Conservation (phyloP, 2,888 invertebrate species). For the Vandiemenella viatica region DNA sequence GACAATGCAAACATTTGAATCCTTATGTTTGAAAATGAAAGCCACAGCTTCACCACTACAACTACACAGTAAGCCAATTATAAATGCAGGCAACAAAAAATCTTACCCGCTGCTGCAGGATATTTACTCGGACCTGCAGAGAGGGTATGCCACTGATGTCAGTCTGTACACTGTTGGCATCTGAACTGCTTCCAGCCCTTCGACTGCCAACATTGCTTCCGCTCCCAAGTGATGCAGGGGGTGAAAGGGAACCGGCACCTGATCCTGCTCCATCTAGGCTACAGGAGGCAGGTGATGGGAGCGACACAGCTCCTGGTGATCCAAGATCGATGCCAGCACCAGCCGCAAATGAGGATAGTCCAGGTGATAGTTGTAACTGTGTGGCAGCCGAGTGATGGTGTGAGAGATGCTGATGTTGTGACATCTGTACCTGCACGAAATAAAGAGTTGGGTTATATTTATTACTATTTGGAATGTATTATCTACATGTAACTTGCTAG, state of each 20-base stretch:
- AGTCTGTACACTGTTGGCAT: too few relatives aligned
- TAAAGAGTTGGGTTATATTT: too few relatives aligned
- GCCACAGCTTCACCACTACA: too few relatives aligned
- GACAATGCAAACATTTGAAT: neutral
- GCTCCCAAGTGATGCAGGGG: slow-evolving; percentile 40
- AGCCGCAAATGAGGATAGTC: slow-evolving; percentile 21
- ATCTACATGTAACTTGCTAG: too few relatives aligned
- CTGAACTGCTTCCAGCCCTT: slow-evolving; percentile 28
- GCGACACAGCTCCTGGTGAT: slow-evolving; percentile 61
- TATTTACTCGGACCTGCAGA: slow-evolving; percentile 38
- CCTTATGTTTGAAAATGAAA: too few relatives aligned
- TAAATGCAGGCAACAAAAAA: too few relatives aligned
- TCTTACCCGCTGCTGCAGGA: slow-evolving; percentile 83
- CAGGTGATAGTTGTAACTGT: slow-evolving; percentile 23
- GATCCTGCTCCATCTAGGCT: slow-evolving; percentile 43
- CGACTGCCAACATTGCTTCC: neutral
- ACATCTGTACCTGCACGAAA: slow-evolving; percentile 19
- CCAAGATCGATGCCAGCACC: slow-evolving; percentile 38
- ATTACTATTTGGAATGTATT: too few relatives aligned
- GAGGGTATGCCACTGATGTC: slow-evolving; percentile 40
- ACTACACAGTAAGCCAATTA: too few relatives aligned
- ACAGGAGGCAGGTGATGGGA: slow-evolving; percentile 63
- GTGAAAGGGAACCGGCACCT: slow-evolving; percentile 34
- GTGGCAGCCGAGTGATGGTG: too few relatives aligned
- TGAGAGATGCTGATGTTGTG: slow-evolving; percentile 18